Percentiles rank a stretch among this genome's conserved stretches.
These are phyloP conservation scores for Forbesichthys agassizii DNA, from an alignment of 2,113 vertebrate genomes.

Conservation along the genomic window DNA sequence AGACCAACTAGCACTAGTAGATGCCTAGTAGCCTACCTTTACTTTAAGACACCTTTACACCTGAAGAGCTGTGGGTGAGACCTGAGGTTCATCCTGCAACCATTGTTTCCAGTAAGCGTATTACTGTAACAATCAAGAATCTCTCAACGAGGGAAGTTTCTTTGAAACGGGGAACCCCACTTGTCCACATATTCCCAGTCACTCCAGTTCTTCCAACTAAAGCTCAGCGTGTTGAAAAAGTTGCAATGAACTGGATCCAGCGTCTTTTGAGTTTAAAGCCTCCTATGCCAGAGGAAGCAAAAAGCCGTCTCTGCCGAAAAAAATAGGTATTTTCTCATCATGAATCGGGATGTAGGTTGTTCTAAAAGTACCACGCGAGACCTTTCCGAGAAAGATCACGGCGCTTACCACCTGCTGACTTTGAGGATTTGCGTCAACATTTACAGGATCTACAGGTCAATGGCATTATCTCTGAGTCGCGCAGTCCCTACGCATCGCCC, in stretches of 20 bases:
- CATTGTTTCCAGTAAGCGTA: not conserved
- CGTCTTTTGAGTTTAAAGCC: slow-evolving; percentile 14
- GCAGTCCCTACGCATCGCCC: not conserved
- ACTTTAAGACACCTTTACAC: not conserved
- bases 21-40: not conserved
- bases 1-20: slow-evolving; percentile 8
- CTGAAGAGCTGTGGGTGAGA: slow-evolving; percentile 10
- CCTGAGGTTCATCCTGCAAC: slow-evolving; percentile 24
- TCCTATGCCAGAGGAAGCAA: slow-evolving; percentile 15
- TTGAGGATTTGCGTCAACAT: not conserved
- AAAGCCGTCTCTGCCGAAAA: not conserved
- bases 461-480: not conserved
- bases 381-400: slow-evolving; percentile 23
- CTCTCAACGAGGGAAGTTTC: slow-evolving; percentile 6
- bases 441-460: not conserved
- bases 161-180: slow-evolving; percentile 8
- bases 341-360: slow-evolving; percentile 22
- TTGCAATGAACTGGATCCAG: not conserved
- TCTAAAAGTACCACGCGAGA: slow-evolving; percentile 17
- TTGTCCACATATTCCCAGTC: slow-evolving; percentile 18
- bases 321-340: slow-evolving; percentile 18
- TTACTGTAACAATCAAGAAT: slow-evolving; percentile 14
- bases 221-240: not conserved
- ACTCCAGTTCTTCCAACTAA: not conserved
- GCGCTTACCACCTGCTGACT: not conserved